These are phyloP conservation scores for Parnassius glacialis DNA, from an alignment of 2,888 invertebrate genomes.

Conservation along the genomic window DNA sequence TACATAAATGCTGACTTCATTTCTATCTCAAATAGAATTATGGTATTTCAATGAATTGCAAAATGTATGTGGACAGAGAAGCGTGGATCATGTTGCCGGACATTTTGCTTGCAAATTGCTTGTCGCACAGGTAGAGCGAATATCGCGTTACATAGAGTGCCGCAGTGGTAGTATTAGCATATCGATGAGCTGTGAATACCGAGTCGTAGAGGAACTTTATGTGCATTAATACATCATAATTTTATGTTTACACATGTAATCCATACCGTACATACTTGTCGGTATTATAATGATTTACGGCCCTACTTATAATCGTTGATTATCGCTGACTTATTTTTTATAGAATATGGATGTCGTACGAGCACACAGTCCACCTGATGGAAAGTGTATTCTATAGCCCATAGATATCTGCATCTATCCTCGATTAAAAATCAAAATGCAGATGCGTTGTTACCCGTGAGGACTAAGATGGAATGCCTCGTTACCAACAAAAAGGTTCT, in stretches of 20 bases:
- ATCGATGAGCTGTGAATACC: conserved; percentile 49
- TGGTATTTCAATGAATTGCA: neutral
- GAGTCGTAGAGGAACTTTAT: conserved; percentile 24
- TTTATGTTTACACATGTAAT: neutral
- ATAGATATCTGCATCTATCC: no score
- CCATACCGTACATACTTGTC: neutral
- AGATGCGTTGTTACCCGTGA: no score
- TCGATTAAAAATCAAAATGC: no score
- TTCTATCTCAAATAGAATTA: conserved; percentile 5
- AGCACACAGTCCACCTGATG: no score
- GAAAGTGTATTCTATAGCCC: no score
- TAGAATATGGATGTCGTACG: no score
- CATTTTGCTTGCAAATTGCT: conserved; percentile 64
- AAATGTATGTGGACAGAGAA: conserved; percentile 3
- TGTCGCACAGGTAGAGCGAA: conserved; percentile 49
- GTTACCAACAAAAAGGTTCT: no score
- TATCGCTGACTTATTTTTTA: no score
- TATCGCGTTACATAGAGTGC: conserved; percentile 51
- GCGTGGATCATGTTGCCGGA: conserved; percentile 35
- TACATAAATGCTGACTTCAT: neutral
- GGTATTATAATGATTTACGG: no score
- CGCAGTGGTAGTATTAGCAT: conserved; percentile 47
- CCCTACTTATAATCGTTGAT: no score
- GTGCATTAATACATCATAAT: no score
- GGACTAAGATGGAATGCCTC: no score